Evolutionary conservation across 2,888 invertebrate species (phyloP), one percentile per base, ranked within the genome.

Genomic region (Gerosis bhagava): DNA sequence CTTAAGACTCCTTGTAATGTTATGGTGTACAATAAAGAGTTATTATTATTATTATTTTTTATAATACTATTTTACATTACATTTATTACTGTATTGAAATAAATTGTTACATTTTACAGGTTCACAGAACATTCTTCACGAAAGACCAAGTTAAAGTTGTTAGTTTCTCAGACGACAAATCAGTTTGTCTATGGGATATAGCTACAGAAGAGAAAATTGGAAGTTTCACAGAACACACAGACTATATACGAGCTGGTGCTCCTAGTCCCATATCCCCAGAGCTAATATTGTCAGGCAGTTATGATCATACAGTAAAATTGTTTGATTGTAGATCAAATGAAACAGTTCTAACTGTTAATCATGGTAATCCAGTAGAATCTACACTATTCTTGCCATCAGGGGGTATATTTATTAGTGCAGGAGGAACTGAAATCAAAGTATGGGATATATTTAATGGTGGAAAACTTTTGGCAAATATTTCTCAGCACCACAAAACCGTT

Each of bases 401-500:
- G 13, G 96, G 97, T 28, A 91, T 98, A 63, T 94, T 98, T 68
- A 88, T 98, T 34, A 96, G 97, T 62, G 97, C 97, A 49, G 98
- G 98, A 58, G 97, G 97, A 0, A 96, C 94, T 22, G 95, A 95
- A 73, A 93, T 98, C 4, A 94, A 95, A 77, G 94, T 99, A 0
- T 99, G 98, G 98, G 98, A 99, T 76, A 93, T 95, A 3, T 91
- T 97, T 39, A 93, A 95, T 56, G 97, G 97, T 17, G 98, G 98
- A 6, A 94, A 94, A 71, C 83, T 97, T 43, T 75, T 99, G 15
- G 94, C 96, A 1, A 93, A 93, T 63, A 92, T 99, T 54, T 95
- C 95, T 2, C 95, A 97, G 62, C 99, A 99, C 80, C 97, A 98
- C 77, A 99, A 99, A 89, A 97, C 98, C 0, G 94, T 99, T 1